Conservation (phyloP, 2,797 vertebrate genomes). For the Xerus rutilus region DNA sequence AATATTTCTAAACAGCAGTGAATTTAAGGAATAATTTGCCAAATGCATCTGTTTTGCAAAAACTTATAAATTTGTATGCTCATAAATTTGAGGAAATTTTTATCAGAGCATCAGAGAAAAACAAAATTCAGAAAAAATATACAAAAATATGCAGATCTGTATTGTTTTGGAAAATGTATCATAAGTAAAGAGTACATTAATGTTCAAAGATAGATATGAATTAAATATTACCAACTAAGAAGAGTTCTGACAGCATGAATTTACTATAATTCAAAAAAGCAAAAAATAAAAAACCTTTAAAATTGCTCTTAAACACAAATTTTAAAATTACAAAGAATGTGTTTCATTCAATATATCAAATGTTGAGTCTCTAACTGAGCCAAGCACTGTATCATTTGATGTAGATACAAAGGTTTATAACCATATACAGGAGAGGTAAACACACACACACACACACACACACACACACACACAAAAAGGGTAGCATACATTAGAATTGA, state of each 20-base stretch:
- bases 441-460: too few species aligned
- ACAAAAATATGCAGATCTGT: constrained; percentile 1
- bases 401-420: not conserved
- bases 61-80: not conserved
- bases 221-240: constrained; percentile 38
- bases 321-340: not conserved
- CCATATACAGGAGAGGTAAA: not conserved
- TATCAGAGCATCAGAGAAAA: constrained; percentile 53
- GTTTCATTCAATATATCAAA: not conserved
- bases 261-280: not conserved
- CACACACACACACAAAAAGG: not conserved
- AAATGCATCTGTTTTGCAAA: not conserved
- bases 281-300: not conserved
- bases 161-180: not conserved
- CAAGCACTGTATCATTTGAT: not conserved
- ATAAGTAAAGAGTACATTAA: not conserved
- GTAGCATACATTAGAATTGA: not conserved
- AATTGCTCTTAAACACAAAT: not conserved
- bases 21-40: not conserved
- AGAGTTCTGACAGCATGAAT: not conserved
- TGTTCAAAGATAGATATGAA: constrained; percentile 45
- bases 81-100: not conserved
- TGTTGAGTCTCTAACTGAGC: not conserved
- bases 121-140: constrained; percentile 12
- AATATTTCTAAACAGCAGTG: not conserved